Base-by-base conservation (phyloP, 2,113 vertebrate genomes). In the Physeter macrocephalus region DNA sequence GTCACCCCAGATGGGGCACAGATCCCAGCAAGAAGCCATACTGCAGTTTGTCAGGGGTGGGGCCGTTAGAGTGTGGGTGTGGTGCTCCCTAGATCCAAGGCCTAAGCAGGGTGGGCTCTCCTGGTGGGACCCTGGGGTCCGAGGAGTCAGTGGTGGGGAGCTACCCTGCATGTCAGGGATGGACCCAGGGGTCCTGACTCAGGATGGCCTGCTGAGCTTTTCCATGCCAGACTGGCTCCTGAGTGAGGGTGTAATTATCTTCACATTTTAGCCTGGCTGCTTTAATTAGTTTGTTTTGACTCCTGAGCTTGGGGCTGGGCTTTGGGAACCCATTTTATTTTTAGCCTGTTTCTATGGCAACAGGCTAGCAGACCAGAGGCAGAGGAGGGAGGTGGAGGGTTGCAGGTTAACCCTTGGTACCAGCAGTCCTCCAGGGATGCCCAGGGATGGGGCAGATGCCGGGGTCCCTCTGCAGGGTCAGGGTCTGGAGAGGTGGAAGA, bases 201-300 rank as follows among this genome's bases (percentile, higher is more conserved):
- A 0, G 59, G 69, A 20, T 1, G 3, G 90, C 93, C 36, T 17
- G 49, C 36, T 18, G 82, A 25, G 93, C n/a, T 52, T 54, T 20
- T 36, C 85, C 66, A 43, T 31, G 54, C 66, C 25, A 88, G 88
- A 94, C 97, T 97, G 96, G 96, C 96, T 97, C 94, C 97, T 90
- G 92, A 77, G 90, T 95, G 97, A 97, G 92, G 92, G 96, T 84
- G 96, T 94, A 96, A 96, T 98, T 98, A 97, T 88, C 95, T 74
- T 96, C 94, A 88, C 93, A 93, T 97, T 95, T 96, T 93, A 95
- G 95, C 96, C 96, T 75, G 94, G 96, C 95, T 92, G 97, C 98
- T 97, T 98, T 97, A 98, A 98, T 98, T 98, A 97, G 97, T 97
- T 96, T 98, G 97, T 98, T 98, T 98, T 98, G 98, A 98, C 97